Percentiles rank a stretch among this genome's conserved stretches.
Conservation (phyloP, 2,113 vertebrate genomes). For the Lipophrys pholis region DNA sequence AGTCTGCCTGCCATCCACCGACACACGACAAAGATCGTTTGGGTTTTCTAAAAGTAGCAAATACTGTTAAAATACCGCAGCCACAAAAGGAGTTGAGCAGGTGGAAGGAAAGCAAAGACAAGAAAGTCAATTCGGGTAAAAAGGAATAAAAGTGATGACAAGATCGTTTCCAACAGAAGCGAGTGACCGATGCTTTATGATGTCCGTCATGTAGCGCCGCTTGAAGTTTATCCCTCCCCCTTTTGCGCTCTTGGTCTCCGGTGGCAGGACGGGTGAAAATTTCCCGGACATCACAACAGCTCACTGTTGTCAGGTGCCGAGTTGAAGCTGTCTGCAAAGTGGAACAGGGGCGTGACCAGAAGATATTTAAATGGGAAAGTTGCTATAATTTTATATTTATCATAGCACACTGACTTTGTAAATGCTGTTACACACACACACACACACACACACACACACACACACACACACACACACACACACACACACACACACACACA, state of each 20-base stretch:
- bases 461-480: background rate
- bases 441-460: slow-evolving; percentile 16
- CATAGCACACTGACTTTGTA: background rate
- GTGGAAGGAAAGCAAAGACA: slow-evolving; percentile 52
- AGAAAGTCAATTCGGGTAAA: slow-evolving; percentile 27
- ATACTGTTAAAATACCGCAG: slow-evolving; percentile 62
- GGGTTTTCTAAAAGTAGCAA: slow-evolving; percentile 66
- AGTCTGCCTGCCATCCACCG: slow-evolving; percentile 33
- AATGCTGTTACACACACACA: slow-evolving; percentile 11
- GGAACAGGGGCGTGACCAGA: background rate
- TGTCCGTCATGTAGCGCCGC: slow-evolving; percentile 27
- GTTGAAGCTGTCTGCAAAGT: slow-evolving; percentile 70
- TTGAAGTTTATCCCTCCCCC: slow-evolving; percentile 7
- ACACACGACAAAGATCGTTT: slow-evolving; percentile 54
- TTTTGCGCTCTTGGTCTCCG: slow-evolving; percentile 22
- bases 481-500: background rate
- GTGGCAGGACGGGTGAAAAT: slow-evolving; percentile 29
- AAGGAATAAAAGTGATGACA: slow-evolving; percentile 21
- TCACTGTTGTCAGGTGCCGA: slow-evolving; percentile 71
- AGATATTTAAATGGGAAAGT: background rate
- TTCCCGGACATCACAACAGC: slow-evolving; percentile 65
- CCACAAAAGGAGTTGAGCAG: slow-evolving; percentile 48
- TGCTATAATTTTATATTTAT: too few relatives aligned
- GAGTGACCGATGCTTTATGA: slow-evolving; percentile 30
- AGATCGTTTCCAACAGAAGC: slow-evolving; percentile 45